Evolutionary conservation across 2,113 vertebrate genomes (phyloP), one percentile per base, ranked within the genome.

Genomic region (Syngnathoides biaculeatus): DNA sequence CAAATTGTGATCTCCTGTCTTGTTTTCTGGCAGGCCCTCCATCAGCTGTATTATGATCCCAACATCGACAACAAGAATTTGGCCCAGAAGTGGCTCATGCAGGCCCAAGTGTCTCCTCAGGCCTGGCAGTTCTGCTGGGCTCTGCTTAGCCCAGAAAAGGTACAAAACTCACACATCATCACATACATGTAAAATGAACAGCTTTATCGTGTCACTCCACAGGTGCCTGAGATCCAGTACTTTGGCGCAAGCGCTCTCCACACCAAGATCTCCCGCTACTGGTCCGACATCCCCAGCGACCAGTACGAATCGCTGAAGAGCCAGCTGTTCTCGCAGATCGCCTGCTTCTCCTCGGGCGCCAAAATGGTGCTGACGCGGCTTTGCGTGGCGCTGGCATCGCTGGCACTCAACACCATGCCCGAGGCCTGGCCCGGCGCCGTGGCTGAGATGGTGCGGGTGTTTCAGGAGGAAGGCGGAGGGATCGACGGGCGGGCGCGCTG

Each of bases 71-170:
- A 99, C 92, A 99, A 99, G 92, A 99, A 99, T 89, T 89, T 98
- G 90, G 97, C 97, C 82, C 97, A 99, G 92, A 99, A 98, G 91
- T 99, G 97, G 97, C 92, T 99, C 75, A 99, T 99, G 97, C 97
- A 98, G 89, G 97, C 97, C 0, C 97, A 99, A 89, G 94, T 99
- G 2, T 99, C 97, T 0, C 96, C 97, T 43, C 95, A 99, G 84
- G 97, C 97, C 2, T 99, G 97, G 97, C 97, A 99, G 84, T 99
- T 99, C 90, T 98, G 97, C 89, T 99, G 97, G 97, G 92, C 91
- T 71, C 89, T 99, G 38, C 92, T 99, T 48, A 94, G 93, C 84
- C 95, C 95, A 26, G 95, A 98, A 81, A 98, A 98, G 92, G 92
- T 93, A 82, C 27, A 73, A 55, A 11, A 64, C 62, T 45, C 26